phyloP scores from a whole-genome alignment of 1,140 invertebrate genomes.

The Fopius arisanus region DNA sequence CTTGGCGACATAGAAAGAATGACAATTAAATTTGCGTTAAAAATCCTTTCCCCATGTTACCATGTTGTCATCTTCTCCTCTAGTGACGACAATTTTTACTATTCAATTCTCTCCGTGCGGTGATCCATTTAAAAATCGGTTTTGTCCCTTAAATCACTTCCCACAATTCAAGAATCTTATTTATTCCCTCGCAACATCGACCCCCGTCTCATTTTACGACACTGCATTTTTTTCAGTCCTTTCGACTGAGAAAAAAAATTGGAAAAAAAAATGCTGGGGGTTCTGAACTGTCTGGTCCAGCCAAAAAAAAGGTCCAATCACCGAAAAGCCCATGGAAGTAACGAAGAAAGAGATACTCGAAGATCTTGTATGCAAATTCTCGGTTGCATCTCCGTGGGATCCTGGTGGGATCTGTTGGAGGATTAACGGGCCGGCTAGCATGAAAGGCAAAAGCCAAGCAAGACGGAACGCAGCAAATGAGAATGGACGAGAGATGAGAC shows the following conservation, averaged over 20 bases:
- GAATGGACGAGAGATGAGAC: conserved; percentile 20
- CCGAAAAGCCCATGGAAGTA: not conserved
- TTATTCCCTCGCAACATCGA: not conserved
- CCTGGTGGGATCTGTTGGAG: conserved; percentile 60
- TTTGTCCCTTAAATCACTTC: not conserved
- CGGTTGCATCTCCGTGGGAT: conserved; percentile 65
- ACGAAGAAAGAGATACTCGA: conserved; percentile 47
- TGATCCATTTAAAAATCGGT: no score
- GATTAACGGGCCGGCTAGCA: conserved; percentile 65
- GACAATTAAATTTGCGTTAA: no score
- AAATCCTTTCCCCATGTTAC: no score
- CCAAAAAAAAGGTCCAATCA: not conserved
- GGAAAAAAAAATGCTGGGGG: not conserved
- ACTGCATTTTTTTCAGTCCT: not conserved
- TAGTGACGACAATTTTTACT: no score
- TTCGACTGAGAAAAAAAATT: not conserved
- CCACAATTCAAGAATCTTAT: not conserved
- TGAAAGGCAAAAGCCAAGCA: conserved; percentile 55
- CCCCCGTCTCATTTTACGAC: not conserved
- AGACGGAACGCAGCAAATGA: conserved; percentile 29
- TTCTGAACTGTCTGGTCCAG: conserved; percentile 1
- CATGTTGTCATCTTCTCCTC: no score
- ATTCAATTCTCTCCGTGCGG: no score
- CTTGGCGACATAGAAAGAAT: no score
- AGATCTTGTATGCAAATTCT: conserved; percentile 67